Percentiles rank a stretch among this genome's conserved stretches.
Conservation (phyloP, 1,140 invertebrate species). For the Zaprionus africanus region DNA sequence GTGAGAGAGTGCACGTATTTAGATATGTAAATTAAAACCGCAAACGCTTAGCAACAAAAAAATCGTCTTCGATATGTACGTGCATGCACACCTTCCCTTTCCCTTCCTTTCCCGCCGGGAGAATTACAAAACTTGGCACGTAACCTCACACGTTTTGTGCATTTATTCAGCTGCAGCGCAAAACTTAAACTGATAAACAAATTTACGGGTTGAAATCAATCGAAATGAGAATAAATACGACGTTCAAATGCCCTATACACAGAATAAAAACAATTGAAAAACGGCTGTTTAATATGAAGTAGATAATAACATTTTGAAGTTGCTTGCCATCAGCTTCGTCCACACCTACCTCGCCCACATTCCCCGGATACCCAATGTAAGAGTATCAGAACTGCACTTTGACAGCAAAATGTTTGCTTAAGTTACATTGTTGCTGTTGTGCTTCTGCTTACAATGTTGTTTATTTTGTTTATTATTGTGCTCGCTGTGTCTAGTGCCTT, state of each 20-base stretch:
- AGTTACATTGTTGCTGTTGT: constrained; percentile 25
- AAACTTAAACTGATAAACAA: constrained; percentile 31
- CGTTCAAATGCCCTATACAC: background rate
- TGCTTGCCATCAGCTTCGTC: too few species aligned
- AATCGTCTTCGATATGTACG: constrained; percentile 19
- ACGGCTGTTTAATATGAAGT: too few species aligned
- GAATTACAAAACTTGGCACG: constrained; percentile 64
- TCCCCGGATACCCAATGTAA: background rate
- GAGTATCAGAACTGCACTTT: constrained; percentile 1
- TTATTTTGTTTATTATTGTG: constrained; percentile 6
- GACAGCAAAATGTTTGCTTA: constrained; percentile 22
- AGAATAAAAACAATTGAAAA: too few species aligned
- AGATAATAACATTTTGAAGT: too few species aligned
- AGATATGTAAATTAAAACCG: constrained; percentile 33
- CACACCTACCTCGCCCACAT: background rate
- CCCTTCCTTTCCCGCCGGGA: background rate
- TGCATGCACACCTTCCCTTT: background rate
- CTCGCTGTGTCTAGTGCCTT: background rate
- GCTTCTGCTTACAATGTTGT: constrained; percentile 20
- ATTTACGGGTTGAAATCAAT: constrained; percentile 30
- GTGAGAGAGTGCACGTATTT: constrained; percentile 9
- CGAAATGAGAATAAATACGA: background rate
- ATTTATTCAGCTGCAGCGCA: constrained; percentile 55
- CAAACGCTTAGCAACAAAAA: constrained; percentile 60
- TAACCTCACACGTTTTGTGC: constrained; percentile 53